Conservation (phyloP, 1,140 invertebrate species). For the Drosophila nannoptera region DNA sequence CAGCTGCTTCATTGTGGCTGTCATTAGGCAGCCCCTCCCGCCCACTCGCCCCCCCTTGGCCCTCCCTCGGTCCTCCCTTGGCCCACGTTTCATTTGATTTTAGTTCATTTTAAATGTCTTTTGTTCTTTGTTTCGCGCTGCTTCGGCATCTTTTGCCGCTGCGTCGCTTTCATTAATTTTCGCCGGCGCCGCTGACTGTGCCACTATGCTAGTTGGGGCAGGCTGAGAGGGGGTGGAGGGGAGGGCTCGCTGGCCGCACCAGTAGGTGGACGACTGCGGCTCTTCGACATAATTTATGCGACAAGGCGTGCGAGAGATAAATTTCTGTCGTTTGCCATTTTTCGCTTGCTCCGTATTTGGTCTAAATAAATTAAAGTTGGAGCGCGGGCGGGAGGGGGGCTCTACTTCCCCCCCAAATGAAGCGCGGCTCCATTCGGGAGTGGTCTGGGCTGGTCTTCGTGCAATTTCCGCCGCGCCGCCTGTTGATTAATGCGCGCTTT, state of each 20-base stretch:
- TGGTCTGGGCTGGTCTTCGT: too few species aligned
- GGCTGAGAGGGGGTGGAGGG: background rate
- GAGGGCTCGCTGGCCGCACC: too few species aligned
- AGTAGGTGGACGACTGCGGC: background rate
- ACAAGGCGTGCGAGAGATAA: slow-evolving; percentile 74
- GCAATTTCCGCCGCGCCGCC: slow-evolving; percentile 34
- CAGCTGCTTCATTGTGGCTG: slow-evolving; percentile 50
- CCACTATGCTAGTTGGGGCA: background rate
- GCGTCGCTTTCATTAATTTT: slow-evolving; percentile 54
- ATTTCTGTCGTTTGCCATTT: slow-evolving; percentile 77
- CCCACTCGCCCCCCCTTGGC: slow-evolving; percentile 2
- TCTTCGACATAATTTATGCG: slow-evolving; percentile 74
- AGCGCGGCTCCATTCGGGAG: slow-evolving; percentile 37
- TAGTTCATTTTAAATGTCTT: slow-evolving; percentile 77
- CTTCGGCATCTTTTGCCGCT: slow-evolving; percentile 69
- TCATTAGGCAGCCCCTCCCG: slow-evolving; percentile 57
- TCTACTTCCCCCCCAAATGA: slow-evolving; percentile 15
- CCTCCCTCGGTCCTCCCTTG: too few species aligned
- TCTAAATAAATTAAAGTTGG: slow-evolving; percentile 74
- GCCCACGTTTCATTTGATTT: slow-evolving; percentile 76
- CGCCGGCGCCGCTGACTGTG: slow-evolving; percentile 30
- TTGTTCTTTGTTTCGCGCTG: slow-evolving; percentile 71
- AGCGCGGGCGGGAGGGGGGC: background rate
- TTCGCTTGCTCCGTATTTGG: slow-evolving; percentile 71
- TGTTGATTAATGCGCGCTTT: slow-evolving; percentile 71